Evolutionary conservation across 2,888 invertebrate species (phyloP).

Genomic region (Linnaemya tessellans): DNA sequence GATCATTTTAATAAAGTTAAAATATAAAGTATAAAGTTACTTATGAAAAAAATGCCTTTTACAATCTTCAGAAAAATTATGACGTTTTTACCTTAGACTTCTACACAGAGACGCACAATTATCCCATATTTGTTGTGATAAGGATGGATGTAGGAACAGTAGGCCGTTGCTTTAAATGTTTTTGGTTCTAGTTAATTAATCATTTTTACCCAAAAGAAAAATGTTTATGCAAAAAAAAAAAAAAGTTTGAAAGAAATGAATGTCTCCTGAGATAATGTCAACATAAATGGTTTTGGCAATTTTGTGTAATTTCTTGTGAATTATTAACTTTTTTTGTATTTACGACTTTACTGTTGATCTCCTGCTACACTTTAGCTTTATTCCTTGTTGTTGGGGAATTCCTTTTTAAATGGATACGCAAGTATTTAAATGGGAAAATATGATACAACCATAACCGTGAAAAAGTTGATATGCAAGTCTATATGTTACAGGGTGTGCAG

Average conservation of each 20-base stretch:
- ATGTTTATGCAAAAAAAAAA: conserved; percentile 6
- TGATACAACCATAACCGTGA: conserved; percentile 22
- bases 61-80: conserved; percentile 63
- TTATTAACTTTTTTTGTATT: conserved; percentile 77
- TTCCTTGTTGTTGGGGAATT: conserved; percentile 27
- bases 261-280: conserved; percentile 83
- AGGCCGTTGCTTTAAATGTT: conserved; percentile 54
- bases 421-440: conserved; percentile 57
- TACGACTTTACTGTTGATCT: conserved; percentile 39
- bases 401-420: conserved; percentile 42
- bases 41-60: neutral
- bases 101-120: neutral
- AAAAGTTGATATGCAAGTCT: conserved; percentile 20
- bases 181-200: conserved; percentile 74
- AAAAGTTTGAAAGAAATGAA: conserved; percentile 64
- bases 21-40: conserved; percentile 55
- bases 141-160: conserved; percentile 9
- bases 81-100: conserved; percentile 14
- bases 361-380: conserved; percentile 27
- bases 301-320: conserved; percentile 81
- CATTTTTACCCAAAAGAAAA: conserved; percentile 66
- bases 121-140: neutral
- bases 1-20: conserved; percentile 54
- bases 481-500: conserved; percentile 7
- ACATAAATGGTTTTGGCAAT: conserved; percentile 83